These are phyloP conservation scores for Smutsia temminckii DNA, from an alignment of 2,797 vertebrate genomes.

Conservation along the genomic window DNA sequence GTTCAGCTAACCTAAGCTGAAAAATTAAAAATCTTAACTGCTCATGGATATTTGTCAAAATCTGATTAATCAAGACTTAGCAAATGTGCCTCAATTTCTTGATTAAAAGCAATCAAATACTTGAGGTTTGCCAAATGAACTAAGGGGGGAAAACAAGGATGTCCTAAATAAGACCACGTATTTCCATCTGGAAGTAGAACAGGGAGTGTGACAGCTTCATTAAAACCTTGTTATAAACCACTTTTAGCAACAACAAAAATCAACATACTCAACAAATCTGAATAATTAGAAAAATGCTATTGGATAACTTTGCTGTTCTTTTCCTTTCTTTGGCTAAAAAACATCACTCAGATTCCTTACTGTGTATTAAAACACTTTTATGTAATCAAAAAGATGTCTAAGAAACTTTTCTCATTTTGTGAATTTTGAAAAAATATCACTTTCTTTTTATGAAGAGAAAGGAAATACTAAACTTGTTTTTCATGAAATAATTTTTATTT, in stretches of 20 bases:
- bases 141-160: not conserved
- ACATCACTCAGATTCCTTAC: conserved; percentile 53
- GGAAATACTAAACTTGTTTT: conserved; percentile 50
- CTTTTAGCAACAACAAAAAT: conserved; percentile 14
- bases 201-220: conserved; percentile 22
- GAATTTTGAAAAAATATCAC: not conserved
- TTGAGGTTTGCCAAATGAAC: conserved; percentile 47
- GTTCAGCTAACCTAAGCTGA: not conserved
- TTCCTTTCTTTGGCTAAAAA: conserved; percentile 46
- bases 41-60: conserved; percentile 43
- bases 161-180: conserved; percentile 27
- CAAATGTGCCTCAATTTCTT: conserved; percentile 12
- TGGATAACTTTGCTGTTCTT: not conserved
- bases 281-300: conserved; percentile 2
- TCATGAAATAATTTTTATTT: conserved; percentile 62
- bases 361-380: not conserved
- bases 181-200: conserved; percentile 5
- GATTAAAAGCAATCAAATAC: conserved; percentile 59
- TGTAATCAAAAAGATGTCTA: not conserved
- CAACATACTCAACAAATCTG: not conserved
- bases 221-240: conserved; percentile 3
- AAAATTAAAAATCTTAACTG: conserved; percentile 39
- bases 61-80: conserved; percentile 58
- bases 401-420: conserved; percentile 62
- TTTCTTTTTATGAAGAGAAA: conserved; percentile 69